Conservation (phyloP, 2,113 vertebrate genomes). For the Siphamia tubifer region DNA sequence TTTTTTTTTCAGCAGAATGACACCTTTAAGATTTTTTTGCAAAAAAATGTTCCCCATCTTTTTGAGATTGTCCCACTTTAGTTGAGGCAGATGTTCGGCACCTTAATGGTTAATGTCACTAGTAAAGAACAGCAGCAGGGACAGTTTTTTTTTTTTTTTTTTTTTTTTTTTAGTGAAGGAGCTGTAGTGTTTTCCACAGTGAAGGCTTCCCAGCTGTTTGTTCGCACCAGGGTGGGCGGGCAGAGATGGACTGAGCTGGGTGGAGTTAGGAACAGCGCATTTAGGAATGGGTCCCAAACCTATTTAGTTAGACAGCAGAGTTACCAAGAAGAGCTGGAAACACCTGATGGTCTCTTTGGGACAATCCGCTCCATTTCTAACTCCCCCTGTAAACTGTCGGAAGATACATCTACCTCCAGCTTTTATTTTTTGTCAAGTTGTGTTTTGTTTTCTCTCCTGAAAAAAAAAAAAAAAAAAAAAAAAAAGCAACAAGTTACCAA, state of each 20-base stretch:
- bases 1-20: no score
- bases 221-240: slow-evolving; percentile 69
- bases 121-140: no score
- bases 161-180: background rate
- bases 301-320: slow-evolving; percentile 74
- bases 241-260: slow-evolving; percentile 52
- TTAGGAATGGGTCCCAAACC: slow-evolving; percentile 78
- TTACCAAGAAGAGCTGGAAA: slow-evolving; percentile 71
- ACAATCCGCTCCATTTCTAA: slow-evolving; percentile 71
- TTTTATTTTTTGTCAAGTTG: slow-evolving; percentile 39
- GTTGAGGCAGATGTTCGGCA: no score
- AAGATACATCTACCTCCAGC: slow-evolving; percentile 77
- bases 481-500: slow-evolving; percentile 22
- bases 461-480: no score
- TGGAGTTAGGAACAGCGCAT: slow-evolving; percentile 68
- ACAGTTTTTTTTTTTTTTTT: no score
- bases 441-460: slow-evolving; percentile 43
- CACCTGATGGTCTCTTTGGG: slow-evolving; percentile 75
- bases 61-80: no score
- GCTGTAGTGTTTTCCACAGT: slow-evolving; percentile 18
- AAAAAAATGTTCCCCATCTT: no score
- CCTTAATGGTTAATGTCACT: background rate
- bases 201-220: slow-evolving; percentile 74
- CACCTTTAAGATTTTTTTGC: no score
- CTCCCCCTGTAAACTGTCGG: slow-evolving; percentile 43